Base-by-base conservation (phyloP, 2,113 vertebrate species). In the Xiphias gladius region DNA sequence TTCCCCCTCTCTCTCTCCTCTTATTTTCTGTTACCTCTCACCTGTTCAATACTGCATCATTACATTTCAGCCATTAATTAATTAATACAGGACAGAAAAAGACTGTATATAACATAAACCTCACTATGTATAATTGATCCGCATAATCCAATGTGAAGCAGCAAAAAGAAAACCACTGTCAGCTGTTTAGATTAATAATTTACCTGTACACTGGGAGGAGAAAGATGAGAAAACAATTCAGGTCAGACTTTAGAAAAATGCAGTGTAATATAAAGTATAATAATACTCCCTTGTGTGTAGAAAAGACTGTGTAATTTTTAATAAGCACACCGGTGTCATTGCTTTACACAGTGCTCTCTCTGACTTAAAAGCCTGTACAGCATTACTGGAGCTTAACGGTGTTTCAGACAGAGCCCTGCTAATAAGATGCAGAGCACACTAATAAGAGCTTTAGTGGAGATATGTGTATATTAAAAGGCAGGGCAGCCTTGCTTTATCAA, bases 361-460 rank as follows among this genome's bases (percentile, higher is more conserved):
- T 37, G 17, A 74, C 78, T 92, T 67, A 59, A 88, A 86, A 52
- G 73, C 62, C 76, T 75, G 52, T 41, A 14, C 66, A 73, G 84
- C 84, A 85, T 90, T 86, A 88, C 80, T 75, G 63, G 13, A 81
- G 85, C 77, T 67, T 91, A 91, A 84, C 73, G 57, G 62, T 76
- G 65, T 58, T 79, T 86, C 66, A 79, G 73, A 79, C 68, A 17
- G 32, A 76, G 41, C 63, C 43, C 79, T 14, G 26, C 79, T 86
- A 89, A 93, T 89, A 74, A 90, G 55, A 83, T 59, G 65, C 80
- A 76, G 71, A 77, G 70, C 41, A 54, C 39, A 67, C 88, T 92
- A 91, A 89, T 85, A 88, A 75, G 78, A 67, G 87, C 78, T 89
- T 90, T 78, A 85, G 79, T 43, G 73, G 69, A 88, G 83, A 84